Percentiles rank a stretch among this genome's conserved stretches.
phyloP scores from a whole-genome alignment of 2,888 invertebrate genomes.

The Drosophila seclusa region DNA sequence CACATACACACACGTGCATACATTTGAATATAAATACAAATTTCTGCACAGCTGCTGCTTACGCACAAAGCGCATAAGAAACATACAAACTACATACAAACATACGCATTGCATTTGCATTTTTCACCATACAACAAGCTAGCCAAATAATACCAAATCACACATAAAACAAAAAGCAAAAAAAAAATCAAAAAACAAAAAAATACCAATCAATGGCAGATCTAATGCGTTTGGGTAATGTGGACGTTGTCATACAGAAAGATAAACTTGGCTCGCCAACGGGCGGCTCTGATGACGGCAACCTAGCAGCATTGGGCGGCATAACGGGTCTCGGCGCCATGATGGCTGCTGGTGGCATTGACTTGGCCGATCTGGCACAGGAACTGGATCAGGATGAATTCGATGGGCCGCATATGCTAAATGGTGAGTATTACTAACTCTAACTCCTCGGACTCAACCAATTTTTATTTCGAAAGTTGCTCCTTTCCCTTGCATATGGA shows the following conservation, averaged over 20 bases:
- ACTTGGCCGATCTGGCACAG: conserved; percentile 87
- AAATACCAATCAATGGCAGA: conserved; percentile 87
- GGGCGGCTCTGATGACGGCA: conserved; percentile 94
- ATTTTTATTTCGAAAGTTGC: not conserved
- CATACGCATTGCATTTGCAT: conserved; percentile 49
- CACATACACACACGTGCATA: conserved; percentile 8
- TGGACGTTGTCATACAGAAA: conserved; percentile 88
- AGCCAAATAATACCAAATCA: conserved; percentile 59
- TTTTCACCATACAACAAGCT: conserved; percentile 31
- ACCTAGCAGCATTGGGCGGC: conserved; percentile 84
- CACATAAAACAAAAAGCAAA: conserved; percentile 18
- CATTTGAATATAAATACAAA: conserved; percentile 14
- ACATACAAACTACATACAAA: conserved; percentile 26
- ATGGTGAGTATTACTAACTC: conserved; percentile 85
- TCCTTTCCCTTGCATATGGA: not conserved
- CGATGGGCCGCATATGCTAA: conserved; percentile 88
- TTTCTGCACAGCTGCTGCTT: conserved; percentile 52
- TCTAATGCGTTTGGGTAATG: conserved; percentile 89
- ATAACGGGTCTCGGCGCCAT: conserved; percentile 83
- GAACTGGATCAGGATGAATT: conserved; percentile 90
- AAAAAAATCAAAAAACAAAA: conserved; percentile 34
- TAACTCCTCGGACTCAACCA: not conserved
- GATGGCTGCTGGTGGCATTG: conserved; percentile 86
- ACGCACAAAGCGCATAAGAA: conserved; percentile 31
- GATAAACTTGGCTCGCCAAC: conserved; percentile 93